phyloP scores from a whole-genome alignment of 2,888 invertebrate genomes.

The Phalera bucephala region DNA sequence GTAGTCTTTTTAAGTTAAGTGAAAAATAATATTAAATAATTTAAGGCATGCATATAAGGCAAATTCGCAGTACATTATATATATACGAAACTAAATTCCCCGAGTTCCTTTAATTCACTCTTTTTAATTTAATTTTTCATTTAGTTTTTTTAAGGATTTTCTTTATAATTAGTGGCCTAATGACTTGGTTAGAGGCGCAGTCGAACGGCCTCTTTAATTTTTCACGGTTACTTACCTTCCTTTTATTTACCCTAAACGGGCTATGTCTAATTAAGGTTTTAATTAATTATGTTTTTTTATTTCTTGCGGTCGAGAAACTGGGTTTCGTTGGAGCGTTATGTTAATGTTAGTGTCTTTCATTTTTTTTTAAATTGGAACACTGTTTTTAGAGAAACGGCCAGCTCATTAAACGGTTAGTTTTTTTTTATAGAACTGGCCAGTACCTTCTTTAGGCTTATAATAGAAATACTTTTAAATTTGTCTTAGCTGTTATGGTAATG shows the following conservation, averaged over 20 bases:
- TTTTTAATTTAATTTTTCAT: too few species aligned
- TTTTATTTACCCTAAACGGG: conserved; percentile 10
- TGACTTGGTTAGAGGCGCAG: conserved; percentile 5
- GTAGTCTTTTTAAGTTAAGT: too few species aligned
- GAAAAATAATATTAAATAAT: too few species aligned
- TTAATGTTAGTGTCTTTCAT: background rate
- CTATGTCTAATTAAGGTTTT: conserved; percentile 25
- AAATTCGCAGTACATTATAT: too few species aligned
- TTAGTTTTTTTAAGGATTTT: conserved; percentile 7
- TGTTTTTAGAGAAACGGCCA: background rate
- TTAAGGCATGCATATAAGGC: too few species aligned
- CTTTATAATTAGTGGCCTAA: conserved; percentile 24
- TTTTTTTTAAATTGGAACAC: background rate
- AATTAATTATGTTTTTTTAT: conserved; percentile 18
- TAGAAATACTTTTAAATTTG: too few species aligned
- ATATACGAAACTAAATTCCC: too few species aligned
- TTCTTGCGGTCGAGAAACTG: background rate
- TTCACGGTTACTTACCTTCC: conserved; percentile 8
- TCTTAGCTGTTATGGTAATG: too few species aligned
- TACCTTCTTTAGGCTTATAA: too few species aligned
- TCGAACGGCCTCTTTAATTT: conserved; percentile 17
- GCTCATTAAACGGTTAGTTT: too few species aligned
- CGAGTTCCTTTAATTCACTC: too few species aligned
- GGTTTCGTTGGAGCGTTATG: background rate
- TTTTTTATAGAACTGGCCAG: too few species aligned